Conservation (phyloP, 2,888 invertebrate genomes). For the Drosophila hawaiiensis region DNA sequence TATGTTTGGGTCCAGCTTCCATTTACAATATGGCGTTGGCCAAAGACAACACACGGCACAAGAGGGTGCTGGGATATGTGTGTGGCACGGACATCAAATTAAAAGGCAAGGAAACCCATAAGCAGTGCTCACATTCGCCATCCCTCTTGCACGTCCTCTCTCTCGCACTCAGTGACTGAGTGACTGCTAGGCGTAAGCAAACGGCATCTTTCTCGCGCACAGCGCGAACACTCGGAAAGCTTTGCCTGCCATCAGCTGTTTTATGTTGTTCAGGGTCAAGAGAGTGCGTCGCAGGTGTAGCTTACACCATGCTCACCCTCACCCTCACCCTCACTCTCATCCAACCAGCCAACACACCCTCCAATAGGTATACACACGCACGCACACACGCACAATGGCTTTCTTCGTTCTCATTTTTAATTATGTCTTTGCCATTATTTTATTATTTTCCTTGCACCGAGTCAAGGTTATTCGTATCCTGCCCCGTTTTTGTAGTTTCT, state of each 20-base stretch:
- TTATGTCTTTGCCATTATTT: slow-evolving; percentile 7
- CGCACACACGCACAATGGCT: slow-evolving; percentile 28
- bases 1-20: slow-evolving; percentile 71
- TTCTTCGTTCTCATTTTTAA: slow-evolving; percentile 21
- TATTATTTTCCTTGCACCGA: slow-evolving; percentile 33
- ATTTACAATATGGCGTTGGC: slow-evolving; percentile 69
- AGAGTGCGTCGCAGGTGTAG: slow-evolving; percentile 61
- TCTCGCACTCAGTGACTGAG: slow-evolving; percentile 1
- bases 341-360: slow-evolving; percentile 4
- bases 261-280: slow-evolving; percentile 81
- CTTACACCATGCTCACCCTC: slow-evolving; percentile 28
- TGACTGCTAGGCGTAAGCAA: slow-evolving; percentile 2
- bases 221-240: neutral
- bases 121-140: slow-evolving; percentile 22
- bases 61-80: slow-evolving; percentile 2
- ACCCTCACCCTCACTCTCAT: neutral
- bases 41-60: neutral
- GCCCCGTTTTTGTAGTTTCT: slow-evolving; percentile 4
- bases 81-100: slow-evolving; percentile 49
- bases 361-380: neutral
- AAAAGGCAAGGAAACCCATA: slow-evolving; percentile 33
- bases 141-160: slow-evolving; percentile 7
- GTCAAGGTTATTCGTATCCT: slow-evolving; percentile 59
- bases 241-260: slow-evolving; percentile 75
- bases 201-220: slow-evolving; percentile 39